These are phyloP conservation scores for Cyanoderma ruficeps DNA, from an alignment of 2,113 vertebrate species.

Conservation along the genomic window DNA sequence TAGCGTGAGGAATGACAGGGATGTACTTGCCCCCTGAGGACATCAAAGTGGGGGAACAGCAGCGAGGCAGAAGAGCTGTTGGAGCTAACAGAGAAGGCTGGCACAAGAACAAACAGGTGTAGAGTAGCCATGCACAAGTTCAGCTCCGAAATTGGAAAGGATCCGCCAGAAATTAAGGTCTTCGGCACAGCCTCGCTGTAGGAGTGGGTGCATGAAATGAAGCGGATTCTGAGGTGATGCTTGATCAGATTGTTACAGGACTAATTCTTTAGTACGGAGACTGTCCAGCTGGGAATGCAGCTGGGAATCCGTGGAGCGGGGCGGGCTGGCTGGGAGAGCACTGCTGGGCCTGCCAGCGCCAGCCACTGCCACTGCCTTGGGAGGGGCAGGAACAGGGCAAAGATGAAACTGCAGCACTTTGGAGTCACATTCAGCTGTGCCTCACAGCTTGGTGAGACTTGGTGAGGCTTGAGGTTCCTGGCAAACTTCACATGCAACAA, in stretches of 20 bases:
- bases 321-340: fast-evolving
- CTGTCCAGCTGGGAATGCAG: not conserved
- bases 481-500: fast-evolving
- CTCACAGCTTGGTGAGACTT: not conserved
- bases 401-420: fast-evolving
- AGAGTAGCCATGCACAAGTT: not conserved
- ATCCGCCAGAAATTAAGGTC: not conserved
- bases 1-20: not conserved
- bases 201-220: not conserved
- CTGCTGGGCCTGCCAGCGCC: not conserved
- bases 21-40: not conserved
- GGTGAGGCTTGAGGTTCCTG: not conserved
- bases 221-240: not conserved
- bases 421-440: fast-evolving
- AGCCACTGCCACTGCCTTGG: fast-evolving
- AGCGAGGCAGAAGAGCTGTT: not conserved
- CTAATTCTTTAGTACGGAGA: fast-evolving
- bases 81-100: not conserved
- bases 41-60: not conserved
- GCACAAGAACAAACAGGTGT: not conserved
- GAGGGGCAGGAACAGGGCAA: fast-evolving
- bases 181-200: not conserved
- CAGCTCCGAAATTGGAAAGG: not conserved
- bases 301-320: not conserved
- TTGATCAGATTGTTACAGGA: fast-evolving